These are phyloP conservation scores for Antheraea assamensis DNA, from an alignment of 2,888 invertebrate genomes.

Conservation along the genomic window DNA sequence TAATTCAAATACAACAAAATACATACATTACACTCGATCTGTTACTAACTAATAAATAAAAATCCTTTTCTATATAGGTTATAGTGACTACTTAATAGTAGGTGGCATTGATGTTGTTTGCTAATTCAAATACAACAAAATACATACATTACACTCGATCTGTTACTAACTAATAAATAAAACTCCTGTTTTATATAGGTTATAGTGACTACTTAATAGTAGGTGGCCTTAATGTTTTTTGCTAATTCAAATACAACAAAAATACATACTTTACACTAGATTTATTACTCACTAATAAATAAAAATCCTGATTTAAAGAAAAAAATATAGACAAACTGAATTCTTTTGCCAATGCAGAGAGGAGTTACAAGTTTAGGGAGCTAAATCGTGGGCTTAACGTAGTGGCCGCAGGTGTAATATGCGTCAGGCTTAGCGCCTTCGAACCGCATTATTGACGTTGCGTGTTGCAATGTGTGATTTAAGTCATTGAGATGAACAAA, in stretches of 20 bases:
- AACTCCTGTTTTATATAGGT: too few species aligned
- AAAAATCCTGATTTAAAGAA: background rate
- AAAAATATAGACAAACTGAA: background rate
- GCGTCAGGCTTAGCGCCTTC: slow-evolving; percentile 48
- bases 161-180: background rate
- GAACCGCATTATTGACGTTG: slow-evolving; percentile 53
- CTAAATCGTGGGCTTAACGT: slow-evolving; percentile 47
- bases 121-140: background rate
- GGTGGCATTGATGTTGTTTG: too few species aligned
- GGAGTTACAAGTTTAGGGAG: slow-evolving; percentile 34
- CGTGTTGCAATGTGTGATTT: slow-evolving; percentile 36
- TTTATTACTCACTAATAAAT: background rate
- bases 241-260: background rate
- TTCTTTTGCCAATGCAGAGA: slow-evolving; percentile 4
- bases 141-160: background rate
- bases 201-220: too few species aligned
- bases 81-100: too few species aligned
- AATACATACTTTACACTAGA: background rate
- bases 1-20: too few species aligned
- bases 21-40: too few species aligned
- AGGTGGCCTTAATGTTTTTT: too few species aligned
- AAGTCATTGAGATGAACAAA: slow-evolving; percentile 26
- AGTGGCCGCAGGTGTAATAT: slow-evolving; percentile 62
- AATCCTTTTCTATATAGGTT: too few species aligned
- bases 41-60: too few species aligned